phyloP scores from a whole-genome alignment of 2,888 invertebrate genomes.

The Dryomyza anilis region DNA sequence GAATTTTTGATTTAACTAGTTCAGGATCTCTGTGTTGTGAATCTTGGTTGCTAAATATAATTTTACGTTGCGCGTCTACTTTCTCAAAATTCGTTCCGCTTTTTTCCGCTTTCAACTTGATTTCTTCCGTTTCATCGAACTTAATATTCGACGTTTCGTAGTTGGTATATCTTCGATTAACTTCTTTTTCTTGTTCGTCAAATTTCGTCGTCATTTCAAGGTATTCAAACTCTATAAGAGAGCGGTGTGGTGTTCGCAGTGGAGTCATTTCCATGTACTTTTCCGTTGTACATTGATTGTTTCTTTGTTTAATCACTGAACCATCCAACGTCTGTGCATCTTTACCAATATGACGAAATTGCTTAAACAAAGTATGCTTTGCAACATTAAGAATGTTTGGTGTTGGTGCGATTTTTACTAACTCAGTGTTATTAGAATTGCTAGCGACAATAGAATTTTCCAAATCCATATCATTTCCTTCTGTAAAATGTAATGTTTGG shows the following conservation, averaged over 20 bases:
- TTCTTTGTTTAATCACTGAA: too few species aligned
- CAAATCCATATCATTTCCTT: conserved; percentile 17
- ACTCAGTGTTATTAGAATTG: background rate
- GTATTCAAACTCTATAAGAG: conserved; percentile 42
- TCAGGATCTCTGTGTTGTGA: background rate
- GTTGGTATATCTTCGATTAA: background rate
- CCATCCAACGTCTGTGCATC: conserved; percentile 1
- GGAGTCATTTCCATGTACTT: too few species aligned
- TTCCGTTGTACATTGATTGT: too few species aligned
- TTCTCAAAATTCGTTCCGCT: background rate
- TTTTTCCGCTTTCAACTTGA: background rate
- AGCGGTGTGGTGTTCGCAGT: conserved; percentile 43
- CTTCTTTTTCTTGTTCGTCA: background rate
- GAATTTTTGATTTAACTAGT: too few species aligned
- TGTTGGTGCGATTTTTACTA: background rate
- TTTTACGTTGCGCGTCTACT: background rate
- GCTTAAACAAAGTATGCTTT: conserved; percentile 2
- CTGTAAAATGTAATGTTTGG: conserved; percentile 11
- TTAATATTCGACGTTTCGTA: background rate
- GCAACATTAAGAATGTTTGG: conserved; percentile 18
- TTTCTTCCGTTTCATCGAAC: background rate
- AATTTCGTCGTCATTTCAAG: conserved; percentile 30
- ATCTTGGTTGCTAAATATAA: background rate
- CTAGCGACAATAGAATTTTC: background rate
- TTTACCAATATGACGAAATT: conserved; percentile 2